phyloP scores from a whole-genome alignment of 2,113 vertebrate genomes.

The Podocnemis expansa region DNA sequence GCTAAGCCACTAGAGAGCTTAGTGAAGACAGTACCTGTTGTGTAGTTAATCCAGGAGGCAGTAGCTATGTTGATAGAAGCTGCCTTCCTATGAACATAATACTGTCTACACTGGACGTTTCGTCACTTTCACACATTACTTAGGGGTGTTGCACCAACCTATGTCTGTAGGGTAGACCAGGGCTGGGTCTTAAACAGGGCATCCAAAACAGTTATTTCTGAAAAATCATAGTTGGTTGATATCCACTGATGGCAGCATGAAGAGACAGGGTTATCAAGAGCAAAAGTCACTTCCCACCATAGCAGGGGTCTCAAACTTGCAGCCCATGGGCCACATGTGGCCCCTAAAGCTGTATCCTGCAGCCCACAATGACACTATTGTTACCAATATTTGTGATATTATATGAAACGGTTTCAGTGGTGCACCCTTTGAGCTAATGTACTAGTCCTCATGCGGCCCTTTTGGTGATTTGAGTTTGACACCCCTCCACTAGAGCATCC shows the following conservation, averaged over 20 bases:
- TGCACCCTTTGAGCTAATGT: no score
- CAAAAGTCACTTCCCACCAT: background rate
- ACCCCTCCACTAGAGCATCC: no score
- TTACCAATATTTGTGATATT: no score
- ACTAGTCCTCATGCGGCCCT: no score
- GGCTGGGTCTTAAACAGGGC: background rate
- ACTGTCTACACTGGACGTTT: background rate
- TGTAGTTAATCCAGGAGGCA: background rate
- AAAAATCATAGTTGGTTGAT: background rate
- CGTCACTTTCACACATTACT: rapidly evolving
- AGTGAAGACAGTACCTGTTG: background rate
- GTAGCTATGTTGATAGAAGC: background rate
- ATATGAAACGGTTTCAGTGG: no score
- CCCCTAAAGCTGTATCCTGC: no score
- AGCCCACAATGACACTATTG: no score
- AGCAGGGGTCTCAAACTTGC: no score
- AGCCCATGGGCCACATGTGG: no score
- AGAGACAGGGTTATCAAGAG: background rate
- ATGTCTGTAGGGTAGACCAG: background rate
- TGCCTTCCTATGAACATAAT: background rate
- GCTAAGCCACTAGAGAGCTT: no score
- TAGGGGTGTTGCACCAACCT: background rate
- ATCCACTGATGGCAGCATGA: background rate
- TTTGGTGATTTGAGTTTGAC: no score
- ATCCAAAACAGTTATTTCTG: background rate